These are phyloP conservation scores for Xanthorhoe spadicearia DNA, from an alignment of 2,888 invertebrate genomes.

Conservation along the genomic window DNA sequence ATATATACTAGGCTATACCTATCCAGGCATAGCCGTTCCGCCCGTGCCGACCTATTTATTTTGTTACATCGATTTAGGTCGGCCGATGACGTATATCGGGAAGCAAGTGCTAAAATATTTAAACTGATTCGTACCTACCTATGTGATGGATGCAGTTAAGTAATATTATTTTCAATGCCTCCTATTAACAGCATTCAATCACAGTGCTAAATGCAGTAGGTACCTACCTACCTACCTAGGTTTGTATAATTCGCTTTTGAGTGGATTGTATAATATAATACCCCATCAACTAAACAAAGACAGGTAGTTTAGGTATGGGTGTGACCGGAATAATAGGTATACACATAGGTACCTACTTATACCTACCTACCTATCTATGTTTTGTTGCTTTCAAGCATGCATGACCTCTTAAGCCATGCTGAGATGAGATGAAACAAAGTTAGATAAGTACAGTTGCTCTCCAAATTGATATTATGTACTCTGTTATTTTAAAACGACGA, in stretches of 20 bases:
- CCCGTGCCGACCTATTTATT: conserved; percentile 55
- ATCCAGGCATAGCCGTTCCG: conserved; percentile 42
- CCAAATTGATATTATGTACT: no score
- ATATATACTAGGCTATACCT: conserved; percentile 1
- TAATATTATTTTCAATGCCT: not conserved
- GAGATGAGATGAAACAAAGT: no score
- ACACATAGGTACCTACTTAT: no score
- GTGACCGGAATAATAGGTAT: no score
- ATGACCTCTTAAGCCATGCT: no score
- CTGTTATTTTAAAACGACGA: no score
- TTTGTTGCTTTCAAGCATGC: no score
- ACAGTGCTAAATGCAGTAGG: not conserved
- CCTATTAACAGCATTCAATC: not conserved
- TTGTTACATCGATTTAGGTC: conserved; percentile 57
- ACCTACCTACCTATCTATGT: no score
- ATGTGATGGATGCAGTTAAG: not conserved
- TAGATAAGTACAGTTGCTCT: no score
- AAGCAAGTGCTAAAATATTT: conserved; percentile 3
- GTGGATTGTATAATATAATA: no score
- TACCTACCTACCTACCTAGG: not conserved
- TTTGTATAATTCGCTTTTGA: not conserved
- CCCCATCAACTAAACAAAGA: no score
- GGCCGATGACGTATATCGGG: conserved; percentile 44
- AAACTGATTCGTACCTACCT: not conserved
- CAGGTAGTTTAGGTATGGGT: no score